phyloP scores from a whole-genome alignment of 1,140 invertebrate genomes.

The Leptopilina clavipes region DNA sequence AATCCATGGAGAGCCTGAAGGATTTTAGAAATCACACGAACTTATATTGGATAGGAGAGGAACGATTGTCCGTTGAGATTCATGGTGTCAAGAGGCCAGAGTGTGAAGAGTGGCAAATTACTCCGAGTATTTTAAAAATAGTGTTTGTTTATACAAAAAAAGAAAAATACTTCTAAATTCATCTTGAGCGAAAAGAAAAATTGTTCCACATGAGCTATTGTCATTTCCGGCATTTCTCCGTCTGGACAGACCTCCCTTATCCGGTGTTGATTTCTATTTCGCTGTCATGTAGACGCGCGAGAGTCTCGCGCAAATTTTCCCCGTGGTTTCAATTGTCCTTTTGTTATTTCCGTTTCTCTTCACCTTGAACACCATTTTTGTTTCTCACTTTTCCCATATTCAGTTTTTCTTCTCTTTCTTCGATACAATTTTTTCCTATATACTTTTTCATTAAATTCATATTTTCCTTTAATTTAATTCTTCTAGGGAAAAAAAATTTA shows the following conservation, averaged over 20 bases:
- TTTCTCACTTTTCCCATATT: background rate
- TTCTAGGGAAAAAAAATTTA: no score
- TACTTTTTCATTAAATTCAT: no score
- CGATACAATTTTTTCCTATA: background rate
- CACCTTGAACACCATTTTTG: constrained; percentile 1
- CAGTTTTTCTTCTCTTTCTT: background rate
- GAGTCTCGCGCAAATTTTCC: background rate
- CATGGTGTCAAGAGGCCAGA: background rate
- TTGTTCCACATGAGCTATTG: constrained; percentile 10
- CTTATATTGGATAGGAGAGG: background rate
- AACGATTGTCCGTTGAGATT: constrained; percentile 25
- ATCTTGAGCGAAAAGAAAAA: constrained; percentile 9
- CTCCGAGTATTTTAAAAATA: background rate
- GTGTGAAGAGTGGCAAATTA: constrained; percentile 15
- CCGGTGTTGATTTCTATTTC: constrained; percentile 26
- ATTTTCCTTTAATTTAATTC: no score
- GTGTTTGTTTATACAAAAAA: background rate
- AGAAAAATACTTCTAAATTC: background rate
- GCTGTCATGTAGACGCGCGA: background rate
- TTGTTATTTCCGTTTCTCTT: background rate
- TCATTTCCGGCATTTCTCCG: constrained; percentile 17
- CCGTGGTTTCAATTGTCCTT: background rate
- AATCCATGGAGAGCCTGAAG: constrained; percentile 8
- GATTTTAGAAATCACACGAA: constrained; percentile 30
- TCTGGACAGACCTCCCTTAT: constrained; percentile 22